Conservation (phyloP, 2,888 invertebrate genomes). For the Volucella bombylans region DNA sequence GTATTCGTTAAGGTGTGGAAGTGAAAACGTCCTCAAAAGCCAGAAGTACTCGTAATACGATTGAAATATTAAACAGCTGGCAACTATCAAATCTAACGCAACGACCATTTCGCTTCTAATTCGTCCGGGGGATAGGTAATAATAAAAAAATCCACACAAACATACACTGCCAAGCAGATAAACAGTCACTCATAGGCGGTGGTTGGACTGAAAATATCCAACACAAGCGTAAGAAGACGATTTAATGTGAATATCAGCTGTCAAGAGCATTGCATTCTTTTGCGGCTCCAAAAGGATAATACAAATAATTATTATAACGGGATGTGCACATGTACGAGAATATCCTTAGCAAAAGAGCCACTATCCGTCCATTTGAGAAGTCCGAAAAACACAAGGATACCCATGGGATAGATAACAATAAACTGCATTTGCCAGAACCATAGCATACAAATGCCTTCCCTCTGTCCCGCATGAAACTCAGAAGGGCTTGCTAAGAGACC, state of each 20-base stretch:
- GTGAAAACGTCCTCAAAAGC: conserved; percentile 19
- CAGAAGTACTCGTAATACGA: conserved; percentile 27
- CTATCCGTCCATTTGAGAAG: conserved; percentile 9
- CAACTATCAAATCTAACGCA: conserved; percentile 60
- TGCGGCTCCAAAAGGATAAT: conserved; percentile 59
- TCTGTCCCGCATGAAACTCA: neutral
- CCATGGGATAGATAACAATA: conserved; percentile 67
- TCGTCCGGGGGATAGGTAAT: neutral
- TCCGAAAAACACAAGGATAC: conserved; percentile 54
- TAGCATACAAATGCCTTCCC: neutral
- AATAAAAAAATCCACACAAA: conserved; percentile 4
- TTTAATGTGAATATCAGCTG: conserved; percentile 48
- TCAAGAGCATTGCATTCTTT: conserved; percentile 64
- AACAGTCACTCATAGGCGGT: neutral
- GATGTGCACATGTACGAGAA: conserved; percentile 3
- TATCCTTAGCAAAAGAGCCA: conserved; percentile 29
- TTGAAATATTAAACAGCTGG: conserved; percentile 65
- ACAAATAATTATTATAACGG: conserved; percentile 61
- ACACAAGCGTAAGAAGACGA: too few species aligned
- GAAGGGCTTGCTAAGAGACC: neutral
- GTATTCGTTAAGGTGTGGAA: conserved; percentile 10
- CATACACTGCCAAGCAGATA: neutral
- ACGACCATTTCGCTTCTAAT: conserved; percentile 45
- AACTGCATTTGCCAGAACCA: conserved; percentile 67
- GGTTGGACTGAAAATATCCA: too few species aligned